Evolutionary conservation across 2,113 vertebrate species (phyloP), one percentile per base, ranked within the genome.

Genomic region (Misgurnus anguillicaudatus): DNA sequence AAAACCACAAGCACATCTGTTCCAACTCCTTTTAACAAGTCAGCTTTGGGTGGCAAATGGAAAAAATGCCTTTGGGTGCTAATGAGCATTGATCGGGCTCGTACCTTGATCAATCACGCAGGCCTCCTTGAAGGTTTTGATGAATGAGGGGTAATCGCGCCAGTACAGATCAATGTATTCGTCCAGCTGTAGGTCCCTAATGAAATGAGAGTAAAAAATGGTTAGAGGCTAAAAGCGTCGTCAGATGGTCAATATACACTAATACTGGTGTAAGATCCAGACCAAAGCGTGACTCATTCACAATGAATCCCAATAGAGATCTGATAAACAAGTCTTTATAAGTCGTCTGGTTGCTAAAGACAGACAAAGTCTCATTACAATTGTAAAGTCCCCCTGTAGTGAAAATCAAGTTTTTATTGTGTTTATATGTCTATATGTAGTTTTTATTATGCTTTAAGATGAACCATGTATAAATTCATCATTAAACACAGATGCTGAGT

Each of bases 121-220:
- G 17, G 90, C 90, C 77, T 98, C 95, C 48, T 86, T 92, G 85
- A 93, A 93, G 70, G 90, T 90, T 88, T 91, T 95, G 31, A 97
- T 94, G 85, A 98, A 91, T 31, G 92, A 90, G 80, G 98, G 96
- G 85, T 95, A 96, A 86, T 98, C 96, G 90, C 96, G 93, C 91
- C 94, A 99, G 92, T 99, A 98, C 78, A 96, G 94, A 90, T 98
- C 96, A 80, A 97, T 86, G 39, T 98, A 98, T 78, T 94, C 87
- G 11, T 95, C 94, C 88, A 97, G 85, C 77, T 96, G 94, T 53
- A 98, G 94, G 86, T 99, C 97, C 86, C 97, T 99, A 87, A 84
- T 91, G 90, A 14, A 79, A 82, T 3, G 55, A 71, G n/a, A 45
- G 63, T 38, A 53, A 63, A 39, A 84, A 24, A 86, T 57, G 63